A percentile compares a stretch with the other conserved stretches of the same genome.
Conservation (phyloP, 37 sponge, comb jelly and placozoan species). For the Axinella damicornis region DNA sequence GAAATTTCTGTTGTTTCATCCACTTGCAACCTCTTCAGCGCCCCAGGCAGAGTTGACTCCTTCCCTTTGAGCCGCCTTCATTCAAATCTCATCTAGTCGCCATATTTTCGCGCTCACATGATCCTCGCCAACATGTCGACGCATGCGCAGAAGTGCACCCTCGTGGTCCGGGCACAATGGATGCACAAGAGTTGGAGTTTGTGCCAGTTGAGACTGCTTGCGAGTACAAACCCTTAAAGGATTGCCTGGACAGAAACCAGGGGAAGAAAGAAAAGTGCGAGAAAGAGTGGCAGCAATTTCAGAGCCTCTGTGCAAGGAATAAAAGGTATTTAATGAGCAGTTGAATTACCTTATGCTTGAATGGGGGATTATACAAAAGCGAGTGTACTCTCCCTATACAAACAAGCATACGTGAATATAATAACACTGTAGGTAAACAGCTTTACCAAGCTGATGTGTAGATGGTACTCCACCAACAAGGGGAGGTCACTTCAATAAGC, state of each 20-base stretch:
- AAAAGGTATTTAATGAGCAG: no score
- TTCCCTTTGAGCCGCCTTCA: not conserved
- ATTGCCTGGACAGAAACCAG: conserved; percentile 51
- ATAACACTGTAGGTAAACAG: no score
- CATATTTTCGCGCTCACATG: conserved; percentile 65
- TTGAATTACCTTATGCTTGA: not conserved
- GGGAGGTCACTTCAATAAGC: no score
- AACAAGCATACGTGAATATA: no score
- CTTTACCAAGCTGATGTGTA: no score
- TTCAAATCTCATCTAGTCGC: conserved; percentile 40
- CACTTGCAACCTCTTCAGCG: not conserved
- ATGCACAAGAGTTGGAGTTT: not conserved
- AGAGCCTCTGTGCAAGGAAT: conserved; percentile 43
- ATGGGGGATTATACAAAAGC: no score
- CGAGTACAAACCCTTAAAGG: conserved; percentile 53
- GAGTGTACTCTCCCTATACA: no score
- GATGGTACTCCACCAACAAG: no score
- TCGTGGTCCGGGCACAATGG: conserved; percentile 17
- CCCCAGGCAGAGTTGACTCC: not conserved
- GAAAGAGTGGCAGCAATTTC: conserved; percentile 68
- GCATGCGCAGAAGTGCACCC: conserved; percentile 65
- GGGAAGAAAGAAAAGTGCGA: conserved; percentile 64
- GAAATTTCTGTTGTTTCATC: not conserved
- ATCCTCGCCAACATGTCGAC: conserved; percentile 16
- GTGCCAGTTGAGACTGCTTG: conserved; percentile 12